These are phyloP conservation scores for Poecile montanus DNA, from an alignment of 2,797 vertebrate species.

Conservation along the genomic window DNA sequence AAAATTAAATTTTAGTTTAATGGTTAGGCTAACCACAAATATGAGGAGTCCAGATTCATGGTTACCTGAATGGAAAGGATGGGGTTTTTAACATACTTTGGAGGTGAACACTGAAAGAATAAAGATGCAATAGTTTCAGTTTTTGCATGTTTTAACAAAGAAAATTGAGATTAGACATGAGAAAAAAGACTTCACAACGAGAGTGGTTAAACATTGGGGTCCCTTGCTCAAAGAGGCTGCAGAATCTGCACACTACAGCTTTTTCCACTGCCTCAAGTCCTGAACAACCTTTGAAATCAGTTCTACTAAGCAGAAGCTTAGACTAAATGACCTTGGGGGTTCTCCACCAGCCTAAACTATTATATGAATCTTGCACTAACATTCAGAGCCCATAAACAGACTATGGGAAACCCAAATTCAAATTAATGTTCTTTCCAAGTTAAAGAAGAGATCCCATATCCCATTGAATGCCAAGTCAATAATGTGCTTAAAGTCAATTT, in stretches of 20 bases:
- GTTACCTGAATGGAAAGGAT: neutral
- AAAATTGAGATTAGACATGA: neutral
- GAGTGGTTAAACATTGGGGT: neutral
- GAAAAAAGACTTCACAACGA: neutral
- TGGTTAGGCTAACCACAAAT: neutral
- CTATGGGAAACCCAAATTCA: neutral
- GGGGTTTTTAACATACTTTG: accelerated
- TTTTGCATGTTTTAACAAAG: neutral
- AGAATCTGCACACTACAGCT: neutral
- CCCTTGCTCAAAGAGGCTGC: neutral
- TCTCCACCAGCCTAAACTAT: neutral
- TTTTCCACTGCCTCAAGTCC: neutral
- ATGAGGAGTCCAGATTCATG: neutral
- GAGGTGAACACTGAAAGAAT: neutral
- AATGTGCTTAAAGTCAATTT: neutral
- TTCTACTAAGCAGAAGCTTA: neutral
- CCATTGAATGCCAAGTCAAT: neutral
- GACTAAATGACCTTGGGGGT: neutral
- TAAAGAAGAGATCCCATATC: neutral
- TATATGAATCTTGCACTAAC: neutral
- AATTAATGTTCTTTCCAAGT: neutral
- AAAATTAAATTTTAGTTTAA: neutral
- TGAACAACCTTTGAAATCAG: neutral
- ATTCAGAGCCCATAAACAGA: neutral
- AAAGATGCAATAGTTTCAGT: neutral